These are phyloP conservation scores for Bradypodion ventrale DNA, from an alignment of 2,797 vertebrate species.

Conservation along the genomic window DNA sequence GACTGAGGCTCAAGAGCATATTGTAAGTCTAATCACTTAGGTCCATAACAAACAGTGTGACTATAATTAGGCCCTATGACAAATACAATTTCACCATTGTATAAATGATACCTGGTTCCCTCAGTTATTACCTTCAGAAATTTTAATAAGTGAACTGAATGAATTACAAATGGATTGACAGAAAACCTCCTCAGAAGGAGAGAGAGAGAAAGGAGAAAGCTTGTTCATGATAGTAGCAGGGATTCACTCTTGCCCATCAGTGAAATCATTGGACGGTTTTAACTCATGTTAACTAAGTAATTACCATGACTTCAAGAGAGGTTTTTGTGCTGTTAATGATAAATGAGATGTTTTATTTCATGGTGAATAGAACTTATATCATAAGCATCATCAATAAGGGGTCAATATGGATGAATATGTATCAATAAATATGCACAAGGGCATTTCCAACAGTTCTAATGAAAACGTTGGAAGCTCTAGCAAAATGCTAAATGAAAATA, in stretches of 20 bases:
- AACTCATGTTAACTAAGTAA: not conserved
- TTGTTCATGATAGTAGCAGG: not conserved
- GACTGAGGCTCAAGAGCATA: not conserved
- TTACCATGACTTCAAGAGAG: not conserved
- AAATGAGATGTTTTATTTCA: not conserved
- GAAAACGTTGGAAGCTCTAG: not conserved
- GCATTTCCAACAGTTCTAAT: not conserved
- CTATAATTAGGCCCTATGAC: not conserved
- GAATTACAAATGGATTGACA: not conserved
- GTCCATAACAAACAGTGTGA: not conserved
- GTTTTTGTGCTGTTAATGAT: not conserved
- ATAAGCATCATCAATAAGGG: not conserved
- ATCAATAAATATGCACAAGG: not conserved
- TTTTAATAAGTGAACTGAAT: not conserved
- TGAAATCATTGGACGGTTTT: not conserved
- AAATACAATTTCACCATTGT: not conserved
- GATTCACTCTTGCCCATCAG: not conserved
- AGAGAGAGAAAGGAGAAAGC: not conserved
- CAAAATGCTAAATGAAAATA: not conserved
- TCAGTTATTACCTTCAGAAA: not conserved
- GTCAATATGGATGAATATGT: constrained; percentile 4
- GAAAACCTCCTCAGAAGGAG: not conserved
- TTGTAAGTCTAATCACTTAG: not conserved
- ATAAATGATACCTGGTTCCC: not conserved
- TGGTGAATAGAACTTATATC: not conserved